Base-by-base conservation (phyloP, 1,140 invertebrate genomes). In the Meloidogyne floridensis region DNA sequence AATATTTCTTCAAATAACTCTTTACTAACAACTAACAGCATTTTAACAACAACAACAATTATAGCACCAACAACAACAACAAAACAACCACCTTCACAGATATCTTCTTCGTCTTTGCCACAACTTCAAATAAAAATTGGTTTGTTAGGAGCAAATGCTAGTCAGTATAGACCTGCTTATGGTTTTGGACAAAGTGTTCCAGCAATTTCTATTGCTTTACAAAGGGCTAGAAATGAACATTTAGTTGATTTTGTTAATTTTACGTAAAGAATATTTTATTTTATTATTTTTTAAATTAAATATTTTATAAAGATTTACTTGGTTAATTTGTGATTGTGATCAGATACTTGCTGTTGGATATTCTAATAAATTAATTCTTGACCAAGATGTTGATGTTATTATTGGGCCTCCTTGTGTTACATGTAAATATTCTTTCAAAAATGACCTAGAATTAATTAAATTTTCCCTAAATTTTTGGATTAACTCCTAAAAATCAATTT, bases 141-240 rank as follows among this genome's bases (percentile, higher is more conserved):
- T 11, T 72, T 86, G 9, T 69, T 86, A 6, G 87, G 87, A 53
- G 47, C 77, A 20, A 86, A 86, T 59, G 59, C 42, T 10, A 81
- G 54, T 47, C 20, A 72, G 42, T 51, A 73, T 32, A 73, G 85
- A 47, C n/a, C 53, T 32, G 56, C 77, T 53, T 82, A 85, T 56
- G 84, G 84, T 13, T 85, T 85, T 54, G 84, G 84, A n/a, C 84
- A 85, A 32, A 32, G 32, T 32, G 32, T 32, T 32, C 32, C 32
- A 32, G 32, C 32, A 32, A 32, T 32, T 32, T 32, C 32, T 32
- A 32, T 32, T 32, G 32, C 32, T 32, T 32, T 32, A 32, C 32
- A 32, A 32, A 32, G 32, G 32, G 32, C 32, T 32, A 32, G 32
- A 32, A 32, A 32, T 1, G 32, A 32, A 32, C 32, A 32, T 32